These are phyloP conservation scores for Heliothis peltigera DNA, from an alignment of 2,888 invertebrate species.

Conservation along the genomic window DNA sequence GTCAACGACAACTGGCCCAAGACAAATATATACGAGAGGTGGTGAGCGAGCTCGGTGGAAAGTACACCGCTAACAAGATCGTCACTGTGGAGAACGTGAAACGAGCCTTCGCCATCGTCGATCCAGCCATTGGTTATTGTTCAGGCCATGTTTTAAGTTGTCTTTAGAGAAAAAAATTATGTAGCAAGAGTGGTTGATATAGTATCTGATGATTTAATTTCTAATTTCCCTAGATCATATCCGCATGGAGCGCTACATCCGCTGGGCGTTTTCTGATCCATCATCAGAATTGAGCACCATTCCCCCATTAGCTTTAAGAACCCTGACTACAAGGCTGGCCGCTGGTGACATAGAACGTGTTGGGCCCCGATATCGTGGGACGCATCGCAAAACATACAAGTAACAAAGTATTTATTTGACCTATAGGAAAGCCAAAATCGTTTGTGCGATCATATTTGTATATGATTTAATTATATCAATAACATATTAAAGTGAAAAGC, in stretches of 20 bases:
- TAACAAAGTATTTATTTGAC: conserved; percentile 24
- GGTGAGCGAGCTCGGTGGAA: conserved; percentile 76
- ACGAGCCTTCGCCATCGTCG: conserved; percentile 84
- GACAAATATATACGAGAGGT: conserved; percentile 87
- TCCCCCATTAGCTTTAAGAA: conserved; percentile 75
- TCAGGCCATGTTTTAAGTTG: neutral
- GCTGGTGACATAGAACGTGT: conserved; percentile 84
- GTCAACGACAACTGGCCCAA: conserved; percentile 83
- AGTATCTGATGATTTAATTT: neutral
- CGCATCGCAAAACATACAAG: conserved; percentile 65
- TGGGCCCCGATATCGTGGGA: conserved; percentile 74
- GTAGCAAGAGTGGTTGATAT: neutral
- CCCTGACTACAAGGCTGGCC: conserved; percentile 77
- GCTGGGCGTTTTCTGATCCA: conserved; percentile 83
- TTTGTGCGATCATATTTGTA: too few species aligned
- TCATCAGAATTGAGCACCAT: conserved; percentile 68
- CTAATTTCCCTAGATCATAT: conserved; percentile 78
- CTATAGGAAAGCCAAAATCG: too few species aligned
- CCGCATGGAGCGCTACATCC: conserved; percentile 85
- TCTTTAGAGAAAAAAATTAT: neutral
- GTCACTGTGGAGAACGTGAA: conserved; percentile 79
- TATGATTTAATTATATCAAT: too few species aligned
- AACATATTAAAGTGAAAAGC: too few species aligned
- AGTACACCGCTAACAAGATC: conserved; percentile 63
- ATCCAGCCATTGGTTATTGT: conserved; percentile 81